phyloP scores from a whole-genome alignment of 2,113 vertebrate genomes.

The Todiramphus saurophagus region DNA sequence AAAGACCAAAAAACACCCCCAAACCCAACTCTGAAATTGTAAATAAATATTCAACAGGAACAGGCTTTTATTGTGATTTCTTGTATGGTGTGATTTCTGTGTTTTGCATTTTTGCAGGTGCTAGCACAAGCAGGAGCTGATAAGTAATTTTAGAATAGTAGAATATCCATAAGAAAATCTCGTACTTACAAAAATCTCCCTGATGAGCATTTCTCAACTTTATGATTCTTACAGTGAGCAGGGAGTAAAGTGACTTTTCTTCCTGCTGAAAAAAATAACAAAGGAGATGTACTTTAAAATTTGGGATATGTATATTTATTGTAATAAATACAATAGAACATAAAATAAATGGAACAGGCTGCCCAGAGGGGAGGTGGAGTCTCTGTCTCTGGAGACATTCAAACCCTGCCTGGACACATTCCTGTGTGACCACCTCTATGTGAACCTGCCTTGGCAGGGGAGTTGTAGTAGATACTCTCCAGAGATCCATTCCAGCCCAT shows the following conservation, averaged over 20 bases:
- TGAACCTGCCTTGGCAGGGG: too few species aligned
- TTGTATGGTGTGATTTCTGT: background rate
- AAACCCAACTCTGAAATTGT: background rate
- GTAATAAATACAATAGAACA: background rate
- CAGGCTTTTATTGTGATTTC: background rate
- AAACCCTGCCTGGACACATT: too few species aligned
- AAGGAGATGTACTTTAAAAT: background rate
- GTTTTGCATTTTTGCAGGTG: background rate
- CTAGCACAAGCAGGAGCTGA: background rate
- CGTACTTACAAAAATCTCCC: constrained; percentile 76
- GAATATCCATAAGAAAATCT: background rate
- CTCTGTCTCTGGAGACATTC: too few species aligned
- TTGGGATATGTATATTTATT: background rate
- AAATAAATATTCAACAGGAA: background rate
- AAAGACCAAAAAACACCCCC: too few species aligned
- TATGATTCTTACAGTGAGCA: constrained; percentile 75
- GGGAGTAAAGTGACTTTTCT: constrained; percentile 52
- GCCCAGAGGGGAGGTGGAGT: too few species aligned
- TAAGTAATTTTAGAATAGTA: background rate
- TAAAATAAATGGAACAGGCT: too few species aligned
- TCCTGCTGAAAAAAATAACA: constrained; percentile 22
- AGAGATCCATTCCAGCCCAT: too few species aligned
- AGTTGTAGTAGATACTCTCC: too few species aligned
- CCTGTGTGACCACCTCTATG: too few species aligned
- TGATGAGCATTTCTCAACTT: constrained; percentile 63